Conservation (phyloP, 2,888 invertebrate genomes). For the Thecocarcelia acutangulata region DNA sequence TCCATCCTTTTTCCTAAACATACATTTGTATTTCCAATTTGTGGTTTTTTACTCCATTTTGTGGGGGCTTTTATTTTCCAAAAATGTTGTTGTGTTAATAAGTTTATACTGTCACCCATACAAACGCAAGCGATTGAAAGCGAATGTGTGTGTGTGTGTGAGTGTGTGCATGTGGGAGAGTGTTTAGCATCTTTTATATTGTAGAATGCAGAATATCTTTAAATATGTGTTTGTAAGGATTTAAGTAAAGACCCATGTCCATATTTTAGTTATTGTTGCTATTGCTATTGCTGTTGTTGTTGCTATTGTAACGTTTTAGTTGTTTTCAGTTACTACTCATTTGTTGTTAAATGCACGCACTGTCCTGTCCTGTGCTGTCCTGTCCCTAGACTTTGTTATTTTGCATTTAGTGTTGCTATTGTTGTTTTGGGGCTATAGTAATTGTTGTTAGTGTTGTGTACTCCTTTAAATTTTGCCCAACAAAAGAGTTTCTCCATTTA, state of each 20-base stretch:
- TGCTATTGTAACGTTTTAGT: conserved; percentile 28
- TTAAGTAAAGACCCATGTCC: conserved; percentile 48
- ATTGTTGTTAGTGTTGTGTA: conserved; percentile 25
- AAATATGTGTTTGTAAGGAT: background rate
- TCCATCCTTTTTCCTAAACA: conserved; percentile 7
- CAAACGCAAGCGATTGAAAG: background rate
- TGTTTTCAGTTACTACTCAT: conserved; percentile 43
- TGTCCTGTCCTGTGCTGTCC: too few species aligned
- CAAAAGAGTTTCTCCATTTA: conserved; percentile 41
- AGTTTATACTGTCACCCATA: conserved; percentile 11
- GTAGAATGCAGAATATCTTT: background rate
- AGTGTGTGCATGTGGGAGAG: too few species aligned
- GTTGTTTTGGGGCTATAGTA: conserved; percentile 2
- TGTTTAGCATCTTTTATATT: background rate
- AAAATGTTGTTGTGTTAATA: conserved; percentile 42
- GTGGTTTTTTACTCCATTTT: conserved; percentile 25
- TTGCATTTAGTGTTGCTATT: conserved; percentile 36
- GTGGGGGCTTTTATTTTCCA: conserved; percentile 22
- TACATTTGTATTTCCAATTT: background rate
- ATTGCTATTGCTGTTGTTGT: background rate
- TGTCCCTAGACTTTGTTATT: conserved; percentile 48
- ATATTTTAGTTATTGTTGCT: conserved; percentile 3
- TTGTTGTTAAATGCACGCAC: conserved; percentile 60
- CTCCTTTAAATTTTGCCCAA: conserved; percentile 24
- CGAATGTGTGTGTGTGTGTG: background rate